Percentiles rank a stretch among this genome's conserved stretches.
These are phyloP conservation scores for Speoplatyrhinus poulsoni DNA, from an alignment of 2,113 vertebrate genomes.

Conservation along the genomic window DNA sequence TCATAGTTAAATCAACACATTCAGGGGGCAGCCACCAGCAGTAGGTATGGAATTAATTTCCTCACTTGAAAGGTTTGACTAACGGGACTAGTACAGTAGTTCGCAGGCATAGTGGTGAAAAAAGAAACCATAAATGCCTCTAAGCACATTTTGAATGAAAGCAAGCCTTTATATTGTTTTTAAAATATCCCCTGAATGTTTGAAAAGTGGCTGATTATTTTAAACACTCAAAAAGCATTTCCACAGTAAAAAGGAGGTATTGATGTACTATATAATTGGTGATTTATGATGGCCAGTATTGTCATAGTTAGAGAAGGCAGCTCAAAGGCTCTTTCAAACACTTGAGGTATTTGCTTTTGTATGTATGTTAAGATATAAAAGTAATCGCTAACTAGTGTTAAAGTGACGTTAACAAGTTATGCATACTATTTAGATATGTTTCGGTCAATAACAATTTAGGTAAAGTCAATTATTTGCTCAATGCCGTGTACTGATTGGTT, in stretches of 20 bases:
- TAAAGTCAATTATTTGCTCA: no score
- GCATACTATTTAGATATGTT: no score
- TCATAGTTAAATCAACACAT: conserved; percentile 27
- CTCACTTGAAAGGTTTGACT: conserved; percentile 42
- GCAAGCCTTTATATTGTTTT: conserved; percentile 26
- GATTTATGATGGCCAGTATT: conserved; percentile 11
- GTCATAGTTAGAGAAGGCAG: conserved; percentile 10
- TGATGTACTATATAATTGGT: not conserved
- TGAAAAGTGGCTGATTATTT: conserved; percentile 18
- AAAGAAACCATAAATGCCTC: conserved; percentile 52
- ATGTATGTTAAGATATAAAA: no score
- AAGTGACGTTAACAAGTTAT: no score
- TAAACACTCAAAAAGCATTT: conserved; percentile 1
- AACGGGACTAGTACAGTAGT: conserved; percentile 26
- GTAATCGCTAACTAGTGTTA: no score
- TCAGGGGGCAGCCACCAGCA: conserved; percentile 5
- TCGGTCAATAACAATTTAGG: no score
- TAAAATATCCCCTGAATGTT: conserved; percentile 4
- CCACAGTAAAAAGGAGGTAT: conserved; percentile 23
- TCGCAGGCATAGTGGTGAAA: conserved; percentile 26
- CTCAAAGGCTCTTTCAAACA: conserved; percentile 15
- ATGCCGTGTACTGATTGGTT: no score
- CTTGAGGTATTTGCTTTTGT: conserved; percentile 8
- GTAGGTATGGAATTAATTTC: conserved; percentile 41
- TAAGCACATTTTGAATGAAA: conserved; percentile 60